These are phyloP conservation scores for Serilophus lunatus DNA, from an alignment of 2,113 vertebrate species.

Conservation along the genomic window DNA sequence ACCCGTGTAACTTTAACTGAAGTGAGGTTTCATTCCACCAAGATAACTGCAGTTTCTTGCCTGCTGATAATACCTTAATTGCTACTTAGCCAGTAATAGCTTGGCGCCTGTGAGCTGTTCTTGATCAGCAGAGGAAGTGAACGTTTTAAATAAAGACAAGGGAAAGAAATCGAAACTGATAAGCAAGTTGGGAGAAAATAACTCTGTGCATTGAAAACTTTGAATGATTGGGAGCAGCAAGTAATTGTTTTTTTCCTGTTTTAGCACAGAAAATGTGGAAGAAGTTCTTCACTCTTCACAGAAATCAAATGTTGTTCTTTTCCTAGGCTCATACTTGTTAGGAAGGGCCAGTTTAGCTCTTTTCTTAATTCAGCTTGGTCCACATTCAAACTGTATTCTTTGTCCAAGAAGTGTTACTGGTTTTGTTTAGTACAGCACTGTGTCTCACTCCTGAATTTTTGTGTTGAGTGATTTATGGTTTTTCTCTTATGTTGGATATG, in stretches of 20 bases:
- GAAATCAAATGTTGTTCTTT: neutral
- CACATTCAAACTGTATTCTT: neutral
- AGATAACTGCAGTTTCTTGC: slow-evolving; percentile 6
- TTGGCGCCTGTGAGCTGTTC: neutral
- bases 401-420: neutral
- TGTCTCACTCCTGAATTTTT: neutral
- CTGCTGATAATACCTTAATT: neutral
- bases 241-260: neutral
- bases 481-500: neutral
- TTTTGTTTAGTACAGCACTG: neutral
- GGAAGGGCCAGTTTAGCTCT: neutral
- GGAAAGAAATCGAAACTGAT: neutral
- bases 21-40: neutral
- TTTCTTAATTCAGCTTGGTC: neutral
- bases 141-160: neutral
- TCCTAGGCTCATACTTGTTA: neutral
- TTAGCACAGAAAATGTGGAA: neutral
- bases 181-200: neutral
- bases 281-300: neutral
- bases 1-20: neutral
- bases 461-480: neutral
- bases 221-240: neutral
- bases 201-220: neutral
- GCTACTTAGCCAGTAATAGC: neutral
- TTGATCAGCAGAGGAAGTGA: neutral